phyloP scores from a whole-genome alignment of 2,888 invertebrate genomes.

The Villa cingulata region DNA sequence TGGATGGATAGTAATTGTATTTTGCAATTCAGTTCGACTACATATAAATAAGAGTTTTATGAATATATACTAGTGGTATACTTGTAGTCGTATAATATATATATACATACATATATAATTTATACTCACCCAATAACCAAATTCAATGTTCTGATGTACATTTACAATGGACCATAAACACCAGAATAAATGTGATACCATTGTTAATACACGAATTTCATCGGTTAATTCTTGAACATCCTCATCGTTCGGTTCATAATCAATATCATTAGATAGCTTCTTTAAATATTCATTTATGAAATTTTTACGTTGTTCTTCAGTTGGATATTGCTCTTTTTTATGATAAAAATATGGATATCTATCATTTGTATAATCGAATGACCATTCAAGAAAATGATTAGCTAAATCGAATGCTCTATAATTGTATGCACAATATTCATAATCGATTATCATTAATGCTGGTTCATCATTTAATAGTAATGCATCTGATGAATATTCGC shows the following conservation, averaged over 20 bases:
- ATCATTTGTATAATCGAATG: conserved; percentile 70
- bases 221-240: conserved; percentile 49
- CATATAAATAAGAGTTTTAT: no score
- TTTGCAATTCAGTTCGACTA: no score
- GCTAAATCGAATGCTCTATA: conserved; percentile 87
- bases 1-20: no score
- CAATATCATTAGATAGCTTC: conserved; percentile 23
- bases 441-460: conserved; percentile 71
- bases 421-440: conserved; percentile 92
- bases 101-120: no score
- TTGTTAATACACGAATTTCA: conserved; percentile 71
- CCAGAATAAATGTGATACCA: conserved; percentile 91
- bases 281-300: conserved; percentile 31
- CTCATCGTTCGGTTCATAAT: conserved; percentile 34
- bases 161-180: conserved; percentile 83
- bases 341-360: conserved; percentile 65
- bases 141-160: conserved; percentile 76
- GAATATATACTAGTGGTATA: no score
- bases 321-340: conserved; percentile 55
- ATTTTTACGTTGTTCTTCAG: conserved; percentile 45
- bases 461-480: conserved; percentile 32
- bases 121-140: conserved; percentile 91
- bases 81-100: no score
- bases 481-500: conserved; percentile 18
- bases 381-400: conserved; percentile 90